Base-by-base conservation (phyloP, 2,113 vertebrate genomes). In the Platysternon megacephalum region DNA sequence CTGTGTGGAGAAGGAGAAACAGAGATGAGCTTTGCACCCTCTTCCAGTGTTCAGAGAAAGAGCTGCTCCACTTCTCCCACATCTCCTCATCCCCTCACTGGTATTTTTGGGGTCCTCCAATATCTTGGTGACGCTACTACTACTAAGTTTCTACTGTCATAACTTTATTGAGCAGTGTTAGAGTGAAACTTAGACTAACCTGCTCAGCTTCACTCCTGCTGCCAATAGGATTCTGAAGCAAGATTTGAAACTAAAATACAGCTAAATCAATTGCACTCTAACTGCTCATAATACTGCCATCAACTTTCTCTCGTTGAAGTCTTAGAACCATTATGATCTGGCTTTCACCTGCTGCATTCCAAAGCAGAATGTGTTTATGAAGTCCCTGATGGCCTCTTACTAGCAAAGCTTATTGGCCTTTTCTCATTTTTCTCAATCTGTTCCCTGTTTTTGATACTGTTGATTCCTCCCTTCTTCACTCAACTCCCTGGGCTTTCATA, bases 161-260 rank as follows among this genome's bases (percentile, higher is more conserved):
- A 58, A 6, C 11, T 58, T 29, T 58, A 29, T 58, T 58, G 28
- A 29, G 56, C 28, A 58, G 28, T 58, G 56, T 58, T 58, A 28
- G 11, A 11, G 2, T 5, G 2, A 17, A 72, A 1, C 1, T n/a
- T 81, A 28, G 11, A 9, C 5, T 46, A 2, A 82, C 13, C 56
- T 80, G 5, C 4, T 28, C 49, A 56, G 1, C 1, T 78, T 16
- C 61, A 3, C 1, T 74, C 1, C 6, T n/a, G 53, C 65, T n/a
- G 6, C 56, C 26, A 28, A 68, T 35, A 35, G 58, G 29, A 35
- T 68, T 68, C 16, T 68, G 65, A 68, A 35, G 7, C 17, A 39
- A 68, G 65, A 14, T 5, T 72, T 53, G 1, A 61, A 29, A 11
- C 8, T 79, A 32, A 3, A 24, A 14, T 61, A 83, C 13, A 51